phyloP scores from a whole-genome alignment of 2,113 vertebrate species.

The Lycocorax pyrrhopterus region DNA sequence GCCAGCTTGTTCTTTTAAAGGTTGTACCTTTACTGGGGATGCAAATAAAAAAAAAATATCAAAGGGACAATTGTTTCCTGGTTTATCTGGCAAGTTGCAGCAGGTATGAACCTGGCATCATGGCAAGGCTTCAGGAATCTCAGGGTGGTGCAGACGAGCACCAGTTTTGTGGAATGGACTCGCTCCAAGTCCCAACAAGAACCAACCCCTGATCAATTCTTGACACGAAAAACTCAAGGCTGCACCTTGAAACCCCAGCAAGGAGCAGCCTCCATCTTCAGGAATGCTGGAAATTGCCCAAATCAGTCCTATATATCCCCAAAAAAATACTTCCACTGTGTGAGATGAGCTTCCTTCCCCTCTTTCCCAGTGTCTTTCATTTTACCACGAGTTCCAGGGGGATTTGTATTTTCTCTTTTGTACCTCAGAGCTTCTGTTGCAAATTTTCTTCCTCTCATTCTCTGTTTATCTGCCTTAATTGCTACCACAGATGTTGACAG shows the following conservation, averaged over 20 bases:
- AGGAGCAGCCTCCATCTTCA: not conserved
- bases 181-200: not conserved
- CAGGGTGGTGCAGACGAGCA: not conserved
- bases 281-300: not conserved
- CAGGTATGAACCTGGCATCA: not conserved
- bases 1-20: not conserved
- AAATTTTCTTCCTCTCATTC: not conserved
- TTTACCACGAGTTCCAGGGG: not conserved
- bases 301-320: not conserved
- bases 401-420: not conserved
- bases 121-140: not conserved
- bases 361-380: not conserved
- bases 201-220: not conserved
- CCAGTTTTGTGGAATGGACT: not conserved
- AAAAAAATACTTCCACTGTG: not conserved
- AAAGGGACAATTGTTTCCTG: not conserved
- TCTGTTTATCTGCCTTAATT: not conserved
- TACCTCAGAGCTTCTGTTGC: not conserved
- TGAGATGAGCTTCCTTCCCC: not conserved
- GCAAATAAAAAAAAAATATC: not conserved
- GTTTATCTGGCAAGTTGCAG: not conserved
- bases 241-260: not conserved
- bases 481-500: not conserved
- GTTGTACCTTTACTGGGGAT: not conserved
- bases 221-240: not conserved